A percentile compares a stretch with the other conserved stretches of the same genome.
phyloP scores from a whole-genome alignment of 2,113 vertebrate species.

The Lampris incognitus region DNA sequence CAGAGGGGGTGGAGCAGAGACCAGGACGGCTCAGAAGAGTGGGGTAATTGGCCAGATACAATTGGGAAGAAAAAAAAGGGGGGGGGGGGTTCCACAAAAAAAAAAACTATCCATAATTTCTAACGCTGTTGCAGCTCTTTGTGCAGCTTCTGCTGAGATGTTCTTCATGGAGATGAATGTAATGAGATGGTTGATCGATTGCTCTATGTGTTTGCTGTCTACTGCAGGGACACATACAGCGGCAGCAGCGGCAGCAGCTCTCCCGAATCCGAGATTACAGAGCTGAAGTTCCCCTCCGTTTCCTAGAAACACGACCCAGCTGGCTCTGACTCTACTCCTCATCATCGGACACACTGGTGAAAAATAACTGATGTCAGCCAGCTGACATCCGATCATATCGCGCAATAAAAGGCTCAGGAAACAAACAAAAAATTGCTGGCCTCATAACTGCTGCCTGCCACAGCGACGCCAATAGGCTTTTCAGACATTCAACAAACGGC shows the following conservation, averaged over 20 bases:
- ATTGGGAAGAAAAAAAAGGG: no score
- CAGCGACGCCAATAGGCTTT: background rate
- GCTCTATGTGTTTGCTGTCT: constrained; percentile 9
- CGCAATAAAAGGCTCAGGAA: background rate
- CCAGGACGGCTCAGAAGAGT: no score
- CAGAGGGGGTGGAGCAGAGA: no score
- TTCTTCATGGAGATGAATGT: no score
- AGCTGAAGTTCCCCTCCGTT: constrained; percentile 87
- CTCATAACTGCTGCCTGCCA: background rate
- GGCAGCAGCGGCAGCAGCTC: constrained; percentile 91
- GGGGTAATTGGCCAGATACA: no score
- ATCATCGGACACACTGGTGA: background rate
- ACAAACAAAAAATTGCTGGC: background rate
- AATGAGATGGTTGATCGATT: background rate
- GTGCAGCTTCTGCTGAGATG: no score
- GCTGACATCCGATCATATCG: background rate
- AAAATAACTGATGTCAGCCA: background rate
- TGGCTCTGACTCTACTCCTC: background rate
- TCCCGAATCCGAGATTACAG: constrained; percentile 89
- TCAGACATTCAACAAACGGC: constrained; percentile 1
- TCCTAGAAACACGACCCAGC: constrained; percentile 57
- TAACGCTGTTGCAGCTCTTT: no score
- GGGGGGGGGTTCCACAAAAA: no score
- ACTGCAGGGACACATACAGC: constrained; percentile 92
- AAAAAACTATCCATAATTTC: no score